Evolutionary conservation across 2,113 vertebrate species (phyloP), one percentile per base, ranked within the genome.

Genomic region (Stigmatopora nigra): DNA sequence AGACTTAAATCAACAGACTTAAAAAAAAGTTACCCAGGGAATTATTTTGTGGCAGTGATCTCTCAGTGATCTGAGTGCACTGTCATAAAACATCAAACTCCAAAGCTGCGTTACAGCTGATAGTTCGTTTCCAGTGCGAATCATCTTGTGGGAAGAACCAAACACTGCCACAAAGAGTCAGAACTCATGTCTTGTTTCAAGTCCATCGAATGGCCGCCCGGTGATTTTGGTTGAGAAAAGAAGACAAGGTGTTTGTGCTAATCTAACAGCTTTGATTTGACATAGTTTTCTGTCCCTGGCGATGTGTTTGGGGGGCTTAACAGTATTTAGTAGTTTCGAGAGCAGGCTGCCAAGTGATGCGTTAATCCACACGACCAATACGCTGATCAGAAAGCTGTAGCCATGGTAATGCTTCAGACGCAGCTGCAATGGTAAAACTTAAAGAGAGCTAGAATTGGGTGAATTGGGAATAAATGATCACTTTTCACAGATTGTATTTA

Each of bases 251-350:
- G 51, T 65, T 49, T 44, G 6, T 55, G 76, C 69, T 58, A 62
- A 25, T 22, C 36, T n/a, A 35, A 25, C 25, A 10, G 25, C 15
- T 52, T 49, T 19, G 35, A 15, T 16, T 46, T 49, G 25, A 48
- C 20, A 35, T 64, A 63, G 31, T 63, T 65, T 31, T 3, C 53
- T 45, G 9, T 71, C 52, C 64, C 53, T 45, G 56, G 46, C 56
- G 5, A 56, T 5, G 1, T 65, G 67, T 80, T 79, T 10, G 38
- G 48, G 56, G 70, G 62, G 74, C 77, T 82, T 80, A 75, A 65
- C 74, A 60, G 67, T 69, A 55, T 85, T 83, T 82, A 80, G 72
- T 74, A 82, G 65, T 76, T 70, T 76, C 70, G 52, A 79, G 80
- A 77, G 62, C 59, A 67, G 77, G 73, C 62, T 72, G 73, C 77